These are phyloP conservation scores for Cryptus armator DNA, from an alignment of 2,888 invertebrate genomes.

Conservation along the genomic window DNA sequence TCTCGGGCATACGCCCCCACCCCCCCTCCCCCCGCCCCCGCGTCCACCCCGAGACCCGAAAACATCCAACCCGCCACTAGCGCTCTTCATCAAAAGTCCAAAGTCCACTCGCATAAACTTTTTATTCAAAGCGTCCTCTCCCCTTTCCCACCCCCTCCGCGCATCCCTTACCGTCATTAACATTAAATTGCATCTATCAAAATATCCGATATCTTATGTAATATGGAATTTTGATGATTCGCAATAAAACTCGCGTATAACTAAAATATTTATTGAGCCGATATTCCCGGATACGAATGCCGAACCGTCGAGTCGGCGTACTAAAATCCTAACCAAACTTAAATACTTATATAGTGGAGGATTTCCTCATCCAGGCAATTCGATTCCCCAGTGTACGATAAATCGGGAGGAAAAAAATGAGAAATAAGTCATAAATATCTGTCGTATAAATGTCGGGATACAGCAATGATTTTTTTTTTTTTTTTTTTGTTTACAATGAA, in stretches of 20 bases:
- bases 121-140: conserved; percentile 12
- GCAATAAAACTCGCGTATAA: conserved; percentile 19
- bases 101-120: conserved; percentile 49
- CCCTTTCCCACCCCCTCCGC: not conserved
- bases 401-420: conserved; percentile 13
- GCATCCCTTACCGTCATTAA: conserved; percentile 36
- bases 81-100: conserved; percentile 50
- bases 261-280: not conserved
- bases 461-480: not conserved
- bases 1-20: not conserved
- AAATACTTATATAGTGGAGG: not conserved
- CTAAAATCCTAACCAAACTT: not conserved
- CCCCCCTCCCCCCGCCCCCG: not conserved
- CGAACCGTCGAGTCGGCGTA: not conserved
- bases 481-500: not conserved
- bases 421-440: not conserved
- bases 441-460: not conserved
- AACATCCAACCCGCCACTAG: not conserved
- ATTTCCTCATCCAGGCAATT: not conserved
- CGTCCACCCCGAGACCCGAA: too few relatives aligned
- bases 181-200: conserved; percentile 53
- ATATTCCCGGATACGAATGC: not conserved
- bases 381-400: conserved; percentile 10
- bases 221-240: conserved; percentile 27
- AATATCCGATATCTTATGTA: conserved; percentile 34